phyloP scores from a whole-genome alignment of 2,888 invertebrate genomes.

The Elysia crispata region DNA sequence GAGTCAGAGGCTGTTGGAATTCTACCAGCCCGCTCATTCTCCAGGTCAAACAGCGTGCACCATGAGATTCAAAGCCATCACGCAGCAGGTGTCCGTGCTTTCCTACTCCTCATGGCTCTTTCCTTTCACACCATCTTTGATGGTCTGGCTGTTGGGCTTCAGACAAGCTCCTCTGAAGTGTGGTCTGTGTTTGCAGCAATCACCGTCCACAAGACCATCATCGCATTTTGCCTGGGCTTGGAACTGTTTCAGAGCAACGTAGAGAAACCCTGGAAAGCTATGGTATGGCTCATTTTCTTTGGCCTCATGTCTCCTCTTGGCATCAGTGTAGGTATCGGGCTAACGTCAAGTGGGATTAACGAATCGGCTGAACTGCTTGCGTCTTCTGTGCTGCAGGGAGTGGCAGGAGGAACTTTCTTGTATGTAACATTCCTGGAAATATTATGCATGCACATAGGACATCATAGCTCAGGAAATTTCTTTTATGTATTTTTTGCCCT shows the following conservation, averaged over 20 bases:
- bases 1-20: background rate
- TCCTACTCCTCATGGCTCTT: conserved; percentile 79
- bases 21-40: no score
- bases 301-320: conserved; percentile 58
- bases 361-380: conserved; percentile 52
- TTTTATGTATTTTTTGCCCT: conserved; percentile 69
- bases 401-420: conserved; percentile 93
- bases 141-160: conserved; percentile 80
- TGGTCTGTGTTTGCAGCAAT: conserved; percentile 78
- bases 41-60: background rate
- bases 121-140: conserved; percentile 81
- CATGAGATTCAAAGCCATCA: background rate
- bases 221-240: conserved; percentile 80
- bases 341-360: conserved; percentile 51
- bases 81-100: conserved; percentile 67
- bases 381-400: conserved; percentile 82
- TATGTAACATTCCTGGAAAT: conserved; percentile 97
- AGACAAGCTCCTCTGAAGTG: conserved; percentile 48
- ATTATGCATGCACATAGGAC: conserved; percentile 82
- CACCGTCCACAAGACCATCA: conserved; percentile 80
- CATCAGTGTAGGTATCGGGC: conserved; percentile 53
- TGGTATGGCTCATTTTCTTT: conserved; percentile 51
- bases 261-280: conserved; percentile 37
- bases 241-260: conserved; percentile 73
- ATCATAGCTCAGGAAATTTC: conserved; percentile 54